phyloP scores from a whole-genome alignment of 2,888 invertebrate genomes.

The Heliconius ismenius region DNA sequence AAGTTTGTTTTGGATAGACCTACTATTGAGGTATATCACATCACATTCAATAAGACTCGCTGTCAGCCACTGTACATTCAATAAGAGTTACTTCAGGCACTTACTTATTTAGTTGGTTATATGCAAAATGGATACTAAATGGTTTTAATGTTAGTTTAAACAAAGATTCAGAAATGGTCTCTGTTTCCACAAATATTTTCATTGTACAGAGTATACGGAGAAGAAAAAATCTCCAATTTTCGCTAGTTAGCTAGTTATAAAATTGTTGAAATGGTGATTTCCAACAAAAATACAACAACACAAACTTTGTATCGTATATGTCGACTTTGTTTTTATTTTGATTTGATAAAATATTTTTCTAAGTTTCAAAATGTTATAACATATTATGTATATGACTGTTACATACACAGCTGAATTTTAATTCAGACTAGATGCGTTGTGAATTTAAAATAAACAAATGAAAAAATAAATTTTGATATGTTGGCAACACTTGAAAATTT shows the following conservation, averaged over 20 bases:
- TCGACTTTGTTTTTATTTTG: neutral
- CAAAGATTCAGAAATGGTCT: neutral
- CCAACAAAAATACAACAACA: neutral
- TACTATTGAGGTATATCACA: no score
- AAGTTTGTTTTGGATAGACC: no score
- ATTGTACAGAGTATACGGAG: neutral
- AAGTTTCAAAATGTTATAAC: neutral
- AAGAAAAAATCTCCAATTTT: neutral
- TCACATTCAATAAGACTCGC: neutral
- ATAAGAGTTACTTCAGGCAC: no score
- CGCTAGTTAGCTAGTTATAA: neutral
- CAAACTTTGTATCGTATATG: neutral
- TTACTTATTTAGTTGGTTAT: no score
- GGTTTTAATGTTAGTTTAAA: neutral
- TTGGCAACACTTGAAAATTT: conserved; percentile 20
- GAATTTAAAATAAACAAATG: conserved; percentile 3
- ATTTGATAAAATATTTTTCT: neutral
- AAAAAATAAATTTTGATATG: neutral
- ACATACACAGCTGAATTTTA: neutral
- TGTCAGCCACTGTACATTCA: no score
- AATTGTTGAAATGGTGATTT: neutral
- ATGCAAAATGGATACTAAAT: no score
- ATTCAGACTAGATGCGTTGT: neutral
- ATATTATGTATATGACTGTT: neutral
- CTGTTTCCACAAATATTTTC: neutral